A percentile compares a stretch with the other conserved stretches of the same genome.
Conservation (phyloP, 2,888 invertebrate species). For the Caenorhabditis doughertyi region DNA sequence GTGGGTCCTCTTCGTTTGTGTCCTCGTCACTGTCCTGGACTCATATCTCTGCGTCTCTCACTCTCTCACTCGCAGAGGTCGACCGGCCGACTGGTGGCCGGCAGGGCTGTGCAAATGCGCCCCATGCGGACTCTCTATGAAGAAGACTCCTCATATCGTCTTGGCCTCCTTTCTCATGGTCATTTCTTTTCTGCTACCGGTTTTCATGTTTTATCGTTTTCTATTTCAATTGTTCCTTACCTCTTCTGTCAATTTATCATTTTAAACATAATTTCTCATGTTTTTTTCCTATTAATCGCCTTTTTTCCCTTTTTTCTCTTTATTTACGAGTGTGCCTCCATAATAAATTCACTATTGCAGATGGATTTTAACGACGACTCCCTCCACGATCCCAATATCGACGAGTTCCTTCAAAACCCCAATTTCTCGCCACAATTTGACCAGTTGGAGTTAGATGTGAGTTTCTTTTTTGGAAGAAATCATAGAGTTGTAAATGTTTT, state of each 20-base stretch:
- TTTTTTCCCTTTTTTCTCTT: background rate
- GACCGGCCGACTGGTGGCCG: background rate
- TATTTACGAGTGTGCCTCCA: background rate
- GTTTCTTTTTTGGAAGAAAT: background rate
- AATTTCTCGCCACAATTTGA: slow-evolving; percentile 35
- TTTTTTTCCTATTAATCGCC: background rate
- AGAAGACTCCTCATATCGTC: slow-evolving; percentile 13
- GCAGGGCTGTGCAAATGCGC: slow-evolving; percentile 37
- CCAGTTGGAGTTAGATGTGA: slow-evolving; percentile 46
- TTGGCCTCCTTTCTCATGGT: slow-evolving; percentile 55
- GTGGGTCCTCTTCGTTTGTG: background rate
- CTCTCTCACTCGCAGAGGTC: slow-evolving; percentile 3
- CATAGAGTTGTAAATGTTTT: background rate
- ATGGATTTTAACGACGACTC: slow-evolving; percentile 43
- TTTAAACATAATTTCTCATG: background rate
- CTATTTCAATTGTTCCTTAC: background rate
- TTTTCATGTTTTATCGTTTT: background rate
- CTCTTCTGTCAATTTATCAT: too few species aligned
- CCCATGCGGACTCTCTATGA: slow-evolving; percentile 2
- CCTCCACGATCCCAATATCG: background rate
- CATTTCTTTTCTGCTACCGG: slow-evolving; percentile 30
- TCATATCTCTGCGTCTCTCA: slow-evolving; percentile 2
- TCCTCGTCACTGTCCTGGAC: background rate
- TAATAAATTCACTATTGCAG: slow-evolving; percentile 12
- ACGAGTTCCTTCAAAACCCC: slow-evolving; percentile 22